Base-by-base conservation (phyloP, 2,113 vertebrate genomes). In the Neoarius graeffei region DNA sequence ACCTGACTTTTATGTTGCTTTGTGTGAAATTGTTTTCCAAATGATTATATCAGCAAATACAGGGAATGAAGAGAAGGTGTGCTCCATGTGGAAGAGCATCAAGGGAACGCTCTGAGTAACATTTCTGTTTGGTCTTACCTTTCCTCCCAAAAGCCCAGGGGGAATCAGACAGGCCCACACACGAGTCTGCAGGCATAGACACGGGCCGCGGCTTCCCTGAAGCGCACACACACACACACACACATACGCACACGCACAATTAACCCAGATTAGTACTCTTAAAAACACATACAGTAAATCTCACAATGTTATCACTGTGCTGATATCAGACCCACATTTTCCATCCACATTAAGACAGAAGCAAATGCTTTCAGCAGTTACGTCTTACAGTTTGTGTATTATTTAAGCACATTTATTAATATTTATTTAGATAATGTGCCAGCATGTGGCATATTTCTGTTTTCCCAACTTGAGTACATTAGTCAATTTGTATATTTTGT, bases 161-260 rank as follows among this genome's bases (percentile, higher is more conserved):
- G 30, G 94, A 90, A 71, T 97, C 96, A 17, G 94, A 95, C 25
- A 93, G 93, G 35, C 91, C 96, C 86, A 97, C 94, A 91, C 96
- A 96, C 62, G 95, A 95, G 62, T 98, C 97, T 2, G 96, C 97
- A 17, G 98, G 98, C 98, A 99, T 98, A 89, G 98, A 99, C 89
- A 99, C 89, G 1, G 98, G 98, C 30, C 98, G 96, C 74, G 98
- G 96, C 93, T 97, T 98, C 89, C 96, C 98, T 99, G 91, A 20
- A 84, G 48, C 25, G 71, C 69, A 5, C 30, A 82, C 83, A 87
- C 48, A 42, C 86, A 80, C 42, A 42, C 35, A 42, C 35, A 27
- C 6, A 4, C 54, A 50, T 59, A 60, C 81, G 81, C 14, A 83
- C 25, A 23, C 30, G 10, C 20, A 60, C 15, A 80, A 81, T 87